A percentile compares a stretch with the other conserved stretches of the same genome.
phyloP scores from a whole-genome alignment of 2,888 invertebrate genomes.

The Craniophora ligustri region DNA sequence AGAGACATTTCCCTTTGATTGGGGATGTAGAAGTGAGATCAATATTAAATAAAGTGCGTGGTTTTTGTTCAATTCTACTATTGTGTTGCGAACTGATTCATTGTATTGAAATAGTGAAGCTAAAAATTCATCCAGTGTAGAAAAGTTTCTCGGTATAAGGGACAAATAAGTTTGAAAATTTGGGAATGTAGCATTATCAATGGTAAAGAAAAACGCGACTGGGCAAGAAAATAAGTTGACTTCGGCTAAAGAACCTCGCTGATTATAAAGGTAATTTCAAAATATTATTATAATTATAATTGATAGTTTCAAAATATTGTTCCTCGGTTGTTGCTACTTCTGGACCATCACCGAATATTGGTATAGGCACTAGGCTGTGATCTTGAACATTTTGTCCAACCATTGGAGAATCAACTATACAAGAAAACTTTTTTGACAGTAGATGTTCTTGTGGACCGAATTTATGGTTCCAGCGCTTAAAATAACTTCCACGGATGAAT shows the following conservation, averaged over 20 bases:
- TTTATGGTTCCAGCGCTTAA: background rate
- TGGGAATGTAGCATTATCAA: constrained; percentile 19
- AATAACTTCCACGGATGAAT: background rate
- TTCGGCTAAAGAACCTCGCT: constrained; percentile 20
- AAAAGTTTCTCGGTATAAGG: constrained; percentile 21
- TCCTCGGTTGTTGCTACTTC: background rate
- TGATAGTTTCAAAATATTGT: constrained; percentile 11
- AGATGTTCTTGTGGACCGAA: constrained; percentile 53
- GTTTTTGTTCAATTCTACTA: constrained; percentile 14
- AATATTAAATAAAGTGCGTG: constrained; percentile 17
- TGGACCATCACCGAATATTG: constrained; percentile 22
- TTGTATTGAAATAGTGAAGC: constrained; percentile 14
- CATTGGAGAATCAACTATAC: constrained; percentile 65
- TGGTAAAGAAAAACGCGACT: constrained; percentile 30
- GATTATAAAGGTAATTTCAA: constrained; percentile 28
- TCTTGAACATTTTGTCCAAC: constrained; percentile 80
- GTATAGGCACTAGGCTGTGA: constrained; percentile 57
- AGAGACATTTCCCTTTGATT: constrained; percentile 38
- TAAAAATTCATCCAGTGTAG: constrained; percentile 3
- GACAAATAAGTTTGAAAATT: constrained; percentile 24
- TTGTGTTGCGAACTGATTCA: constrained; percentile 19
- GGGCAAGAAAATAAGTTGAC: constrained; percentile 22
- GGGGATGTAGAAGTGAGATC: constrained; percentile 28
- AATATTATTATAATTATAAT: constrained; percentile 29
- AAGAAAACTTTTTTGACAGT: constrained; percentile 58